These are phyloP conservation scores for Macrotus californicus DNA, from an alignment of 2,113 vertebrate genomes.

Conservation along the genomic window DNA sequence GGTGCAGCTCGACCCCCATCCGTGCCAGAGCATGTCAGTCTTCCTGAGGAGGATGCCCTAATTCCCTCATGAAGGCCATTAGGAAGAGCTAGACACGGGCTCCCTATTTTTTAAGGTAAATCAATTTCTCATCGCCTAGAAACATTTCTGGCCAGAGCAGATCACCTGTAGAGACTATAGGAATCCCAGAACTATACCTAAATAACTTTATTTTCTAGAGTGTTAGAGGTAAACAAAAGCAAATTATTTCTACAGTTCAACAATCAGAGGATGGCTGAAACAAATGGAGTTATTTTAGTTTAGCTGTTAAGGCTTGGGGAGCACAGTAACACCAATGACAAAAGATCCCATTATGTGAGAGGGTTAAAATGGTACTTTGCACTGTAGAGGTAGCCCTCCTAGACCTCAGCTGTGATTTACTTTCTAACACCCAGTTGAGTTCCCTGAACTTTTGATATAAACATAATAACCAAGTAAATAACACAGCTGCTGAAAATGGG, in stretches of 20 bases:
- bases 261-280: conserved; percentile 28
- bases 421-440: conserved; percentile 17
- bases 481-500: conserved; percentile 19
- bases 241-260: conserved; percentile 18
- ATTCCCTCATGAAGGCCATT: conserved; percentile 72
- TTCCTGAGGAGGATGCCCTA: conserved; percentile 71
- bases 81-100: conserved; percentile 73
- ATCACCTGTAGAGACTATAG: conserved; percentile 74
- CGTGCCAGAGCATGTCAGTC: conserved; percentile 55
- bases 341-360: conserved; percentile 38
- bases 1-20: conserved; percentile 26
- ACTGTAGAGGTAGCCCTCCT: neutral
- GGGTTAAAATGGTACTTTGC: conserved; percentile 49
- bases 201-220: conserved; percentile 35
- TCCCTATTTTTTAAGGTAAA: conserved; percentile 48
- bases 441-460: conserved; percentile 49
- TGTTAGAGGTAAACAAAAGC: conserved; percentile 31
- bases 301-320: neutral
- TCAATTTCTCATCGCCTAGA: conserved; percentile 64
- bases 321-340: neutral
- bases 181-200: conserved; percentile 28
- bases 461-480: conserved; percentile 61
- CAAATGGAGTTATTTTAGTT: conserved; percentile 39
- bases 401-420: conserved; percentile 57
- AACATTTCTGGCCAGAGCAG: conserved; percentile 19